Conservation (phyloP, 2,113 vertebrate genomes). For the Arvicanthis niloticus region DNA sequence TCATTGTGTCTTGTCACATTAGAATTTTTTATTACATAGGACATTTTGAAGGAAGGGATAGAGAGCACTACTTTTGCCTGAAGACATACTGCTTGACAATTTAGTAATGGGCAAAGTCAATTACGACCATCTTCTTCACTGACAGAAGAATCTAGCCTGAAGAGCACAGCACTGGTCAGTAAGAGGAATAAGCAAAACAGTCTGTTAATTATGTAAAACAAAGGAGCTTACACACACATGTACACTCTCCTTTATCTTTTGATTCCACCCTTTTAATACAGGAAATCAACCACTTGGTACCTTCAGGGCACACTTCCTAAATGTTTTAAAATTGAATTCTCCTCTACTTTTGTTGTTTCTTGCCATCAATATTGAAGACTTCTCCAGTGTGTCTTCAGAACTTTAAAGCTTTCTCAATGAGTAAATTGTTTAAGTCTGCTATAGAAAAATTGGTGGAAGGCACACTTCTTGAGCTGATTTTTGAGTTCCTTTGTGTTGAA, state of each 20-base stretch:
- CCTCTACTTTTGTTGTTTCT: slow-evolving; percentile 30
- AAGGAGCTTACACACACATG: not conserved
- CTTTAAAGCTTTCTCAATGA: not conserved
- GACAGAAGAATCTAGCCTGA: not conserved
- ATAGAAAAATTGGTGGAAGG: not conserved
- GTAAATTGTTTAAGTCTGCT: not conserved
- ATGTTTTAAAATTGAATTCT: not conserved
- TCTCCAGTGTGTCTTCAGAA: not conserved
- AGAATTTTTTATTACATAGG: not conserved
- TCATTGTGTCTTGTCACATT: not conserved
- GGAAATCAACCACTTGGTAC: not conserved
- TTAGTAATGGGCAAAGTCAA: not conserved
- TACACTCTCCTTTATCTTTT: not conserved
- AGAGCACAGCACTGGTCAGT: slow-evolving; percentile 4
- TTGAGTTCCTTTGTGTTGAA: slow-evolving; percentile 17
- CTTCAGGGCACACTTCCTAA: not conserved
- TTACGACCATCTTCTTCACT: not conserved
- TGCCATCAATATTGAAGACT: not conserved
- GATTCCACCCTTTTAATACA: slow-evolving; percentile 9
- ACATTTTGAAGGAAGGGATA: not conserved
- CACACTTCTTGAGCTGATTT: slow-evolving; percentile 29
- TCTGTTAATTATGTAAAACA: slow-evolving; percentile 39
- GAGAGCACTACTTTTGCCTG: not conserved
- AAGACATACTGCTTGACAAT: not conserved
- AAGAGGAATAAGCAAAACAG: not conserved